Evolutionary conservation across 2,888 invertebrate genomes (phyloP), one percentile per base, ranked within the genome.

Genomic region (Bembecia ichneumoniformis): DNA sequence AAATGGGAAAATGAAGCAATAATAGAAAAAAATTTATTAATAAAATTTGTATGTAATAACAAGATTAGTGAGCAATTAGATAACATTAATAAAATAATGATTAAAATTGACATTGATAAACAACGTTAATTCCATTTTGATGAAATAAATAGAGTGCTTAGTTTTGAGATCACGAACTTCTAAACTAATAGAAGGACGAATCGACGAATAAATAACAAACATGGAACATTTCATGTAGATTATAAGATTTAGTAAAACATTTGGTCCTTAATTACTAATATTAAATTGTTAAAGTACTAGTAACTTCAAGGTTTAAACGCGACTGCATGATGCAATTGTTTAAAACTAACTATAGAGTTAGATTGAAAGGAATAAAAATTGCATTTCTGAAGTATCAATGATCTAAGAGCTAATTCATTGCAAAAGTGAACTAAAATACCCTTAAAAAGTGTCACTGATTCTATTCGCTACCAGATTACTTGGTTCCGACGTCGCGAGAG

Each of bases 401-500:
- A 28, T 28, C 28, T 9, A 28, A 28, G 7, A 28, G 9, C 7
- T 2, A 28, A 28, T 28, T 28, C 9, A 28, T 9, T 2, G 9
- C 7, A 9, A 28, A 9, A 9, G 0, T 40, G n/a, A 14, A 0
- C 43, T 40, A 4, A 2, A n/a, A 2, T 2, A 40, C n/a, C 14
- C n/a, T 13, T 14, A 5, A 40, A 5, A 40, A 9, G 43, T 40
- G 3, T 40, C 14, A 40, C 4, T 40, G 7, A 14, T n/a, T 40
- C 1, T 40, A n/a, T n/a, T 40, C 2, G 43, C 5, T 13, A 57
- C 55, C 16, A 11, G 10, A 43, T 74, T 74, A 86, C 55, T 87
- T 83, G 34, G 78, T 71, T n/a, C 82, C 84, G 50, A 87, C 60
- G 52, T 86, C 86, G 15, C 86, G 77, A 47, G 84, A 79, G 3